Evolutionary conservation across 2,113 vertebrate species (phyloP), one percentile per base, ranked within the genome.

Genomic region (Camelus dromedarius): DNA sequence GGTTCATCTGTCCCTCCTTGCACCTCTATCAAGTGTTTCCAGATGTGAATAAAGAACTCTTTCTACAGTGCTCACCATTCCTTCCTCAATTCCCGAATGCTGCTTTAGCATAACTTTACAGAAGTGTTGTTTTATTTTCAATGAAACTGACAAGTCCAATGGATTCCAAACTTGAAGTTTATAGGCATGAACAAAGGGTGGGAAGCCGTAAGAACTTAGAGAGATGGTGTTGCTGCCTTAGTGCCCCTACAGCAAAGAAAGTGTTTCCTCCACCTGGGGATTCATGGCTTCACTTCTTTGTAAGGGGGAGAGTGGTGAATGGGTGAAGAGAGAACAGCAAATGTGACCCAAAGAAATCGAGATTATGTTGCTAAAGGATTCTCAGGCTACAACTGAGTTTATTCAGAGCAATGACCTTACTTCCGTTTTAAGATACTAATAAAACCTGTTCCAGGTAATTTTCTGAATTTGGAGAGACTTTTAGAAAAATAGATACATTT

Each of bases 161-260:
- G 20, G 58, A 70, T 94, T 97, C 94, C 85, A 97, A 38, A 16
- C 87, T 32, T 97, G 58, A n/a, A 84, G 42, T 64, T 96, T 24
- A 69, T 35, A 30, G 30, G 19, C 50, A 56, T 38, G 52, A 91
- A 32, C 18, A 46, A 13, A 42, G 82, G n/a, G 16, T 30, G 13
- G 28, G 18, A 30, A 81, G 13, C 15, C 35, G 38, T 67, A 6
- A 83, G 58, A 54, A 52, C 62, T 52, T 32, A 42, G 26, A 83
- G 83, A 85, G 11, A 60, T 30, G 9, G 14, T 46, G 1, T 38
- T 32, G 12, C 38, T 70, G 24, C 2, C 28, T 48, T 48, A 30
- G 38, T 48, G 20, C 32, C n/a, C 16, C 48, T 79, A 19, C 28
- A 69, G 19, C 28, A 15, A 54, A 67, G 46, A n/a, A n/a, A 38